Evolutionary conservation across 1,140 invertebrate genomes (phyloP).

Genomic region (Bombus impatiens): DNA sequence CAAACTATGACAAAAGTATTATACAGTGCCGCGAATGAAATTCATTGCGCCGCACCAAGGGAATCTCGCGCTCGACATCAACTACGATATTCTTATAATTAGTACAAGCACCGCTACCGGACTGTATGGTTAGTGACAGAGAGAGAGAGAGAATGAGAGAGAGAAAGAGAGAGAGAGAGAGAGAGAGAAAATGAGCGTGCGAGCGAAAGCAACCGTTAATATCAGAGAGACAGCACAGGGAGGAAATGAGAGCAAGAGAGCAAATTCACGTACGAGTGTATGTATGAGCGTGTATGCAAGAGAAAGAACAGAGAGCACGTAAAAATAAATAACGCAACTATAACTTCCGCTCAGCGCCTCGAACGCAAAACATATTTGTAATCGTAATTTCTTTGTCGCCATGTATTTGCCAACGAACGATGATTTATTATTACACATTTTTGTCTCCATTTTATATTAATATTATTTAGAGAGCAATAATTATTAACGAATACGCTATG

Average conservation of each 20-base stretch:
- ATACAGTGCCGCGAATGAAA: conserved; percentile 17
- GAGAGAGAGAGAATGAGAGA: conserved; percentile 27
- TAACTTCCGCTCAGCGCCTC: conserved; percentile 81
- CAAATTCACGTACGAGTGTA: not conserved
- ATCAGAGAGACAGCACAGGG: not conserved
- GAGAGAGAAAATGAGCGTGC: not conserved
- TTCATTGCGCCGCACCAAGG: conserved; percentile 19
- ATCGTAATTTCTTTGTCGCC: conserved; percentile 80
- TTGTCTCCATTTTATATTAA: conserved; percentile 79
- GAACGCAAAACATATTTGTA: conserved; percentile 76
- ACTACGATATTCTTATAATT: conserved; percentile 74
- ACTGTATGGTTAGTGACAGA: conserved; percentile 74
- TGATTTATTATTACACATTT: conserved; percentile 69
- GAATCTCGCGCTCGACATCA: conserved; percentile 62
- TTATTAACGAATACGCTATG: conserved; percentile 77
- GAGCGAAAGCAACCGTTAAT: not conserved
- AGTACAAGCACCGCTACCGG: conserved; percentile 67
- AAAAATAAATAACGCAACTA: conserved; percentile 60
- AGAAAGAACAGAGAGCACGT: conserved; percentile 51
- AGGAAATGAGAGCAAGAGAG: conserved; percentile 16
- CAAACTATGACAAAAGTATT: conserved; percentile 42
- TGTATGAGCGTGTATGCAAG: conserved; percentile 17
- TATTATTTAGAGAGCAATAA: conserved; percentile 79
- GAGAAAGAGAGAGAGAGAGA: conserved; percentile 42
- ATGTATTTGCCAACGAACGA: conserved; percentile 82